phyloP scores from a whole-genome alignment of 2,113 vertebrate species.

The Ictidomys tridecemlineatus region DNA sequence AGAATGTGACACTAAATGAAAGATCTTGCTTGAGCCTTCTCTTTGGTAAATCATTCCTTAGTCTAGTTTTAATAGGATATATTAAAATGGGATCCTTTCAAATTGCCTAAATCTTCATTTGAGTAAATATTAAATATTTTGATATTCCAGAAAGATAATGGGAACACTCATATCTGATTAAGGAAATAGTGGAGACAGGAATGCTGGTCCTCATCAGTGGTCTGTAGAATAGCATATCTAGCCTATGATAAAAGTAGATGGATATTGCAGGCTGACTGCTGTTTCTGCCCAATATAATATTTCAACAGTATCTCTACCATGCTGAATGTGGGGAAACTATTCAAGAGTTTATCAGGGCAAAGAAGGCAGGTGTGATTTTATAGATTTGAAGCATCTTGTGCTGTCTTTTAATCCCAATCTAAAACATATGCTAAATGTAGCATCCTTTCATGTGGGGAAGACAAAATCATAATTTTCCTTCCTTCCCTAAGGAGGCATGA shows the following conservation, averaged over 20 bases:
- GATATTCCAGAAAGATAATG: neutral
- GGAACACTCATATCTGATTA: neutral
- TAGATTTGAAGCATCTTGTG: neutral
- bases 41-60: neutral
- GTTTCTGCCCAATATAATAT: neutral
- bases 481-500: neutral
- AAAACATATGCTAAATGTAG: neutral
- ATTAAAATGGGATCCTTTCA: neutral
- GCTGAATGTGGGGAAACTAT: neutral
- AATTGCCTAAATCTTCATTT: neutral
- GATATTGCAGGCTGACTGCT: neutral
- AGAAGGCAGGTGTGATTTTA: neutral
- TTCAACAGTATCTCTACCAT: neutral
- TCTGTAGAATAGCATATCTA: neutral
- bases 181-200: neutral
- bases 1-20: neutral
- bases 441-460: neutral
- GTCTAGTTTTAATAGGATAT: neutral
- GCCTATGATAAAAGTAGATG: neutral
- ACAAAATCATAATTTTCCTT: neutral
- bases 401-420: neutral
- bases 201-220: neutral
- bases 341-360: neutral
- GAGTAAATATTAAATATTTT: neutral
- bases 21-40: neutral